Conservation (phyloP, 2,888 invertebrate species). For the Tridacna crocea region DNA sequence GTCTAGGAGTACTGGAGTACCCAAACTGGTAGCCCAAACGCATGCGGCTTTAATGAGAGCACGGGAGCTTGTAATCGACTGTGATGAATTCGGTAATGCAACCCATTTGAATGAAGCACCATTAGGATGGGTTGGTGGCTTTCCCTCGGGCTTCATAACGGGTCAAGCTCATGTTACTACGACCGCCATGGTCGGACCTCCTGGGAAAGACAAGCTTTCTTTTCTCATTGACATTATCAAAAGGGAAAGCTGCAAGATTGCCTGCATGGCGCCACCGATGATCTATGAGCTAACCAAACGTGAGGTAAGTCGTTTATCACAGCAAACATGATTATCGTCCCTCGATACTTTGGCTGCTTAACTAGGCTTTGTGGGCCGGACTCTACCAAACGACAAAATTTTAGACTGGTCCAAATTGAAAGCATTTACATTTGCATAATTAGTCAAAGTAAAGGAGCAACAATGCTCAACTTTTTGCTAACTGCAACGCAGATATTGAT, state of each 20-base stretch:
- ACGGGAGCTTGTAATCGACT: neutral
- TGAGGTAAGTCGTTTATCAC: neutral
- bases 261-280: neutral
- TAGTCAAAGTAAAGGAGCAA: too few relatives aligned
- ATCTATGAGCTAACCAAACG: neutral
- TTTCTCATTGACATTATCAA: conserved; percentile 24
- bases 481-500: too few relatives aligned
- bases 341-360: too few relatives aligned
- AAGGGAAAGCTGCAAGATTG: conserved; percentile 11
- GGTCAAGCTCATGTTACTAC: conserved; percentile 39
- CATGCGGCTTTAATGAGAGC: neutral
- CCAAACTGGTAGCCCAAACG: conserved; percentile 26
- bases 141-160: conserved; percentile 22
- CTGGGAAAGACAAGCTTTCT: conserved; percentile 13
- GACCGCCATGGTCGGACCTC: neutral
- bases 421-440: too few relatives aligned
- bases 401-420: too few relatives aligned
- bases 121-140: conserved; percentile 43
- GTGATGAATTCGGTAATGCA: neutral
- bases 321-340: too few relatives aligned
- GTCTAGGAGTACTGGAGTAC: conserved; percentile 42
- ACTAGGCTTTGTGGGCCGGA: too few relatives aligned
- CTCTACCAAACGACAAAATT: too few relatives aligned
- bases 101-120: conserved; percentile 31
- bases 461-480: too few relatives aligned